phyloP scores from a whole-genome alignment of 2,113 vertebrate genomes.

The Hippoglossus stenolepis region DNA sequence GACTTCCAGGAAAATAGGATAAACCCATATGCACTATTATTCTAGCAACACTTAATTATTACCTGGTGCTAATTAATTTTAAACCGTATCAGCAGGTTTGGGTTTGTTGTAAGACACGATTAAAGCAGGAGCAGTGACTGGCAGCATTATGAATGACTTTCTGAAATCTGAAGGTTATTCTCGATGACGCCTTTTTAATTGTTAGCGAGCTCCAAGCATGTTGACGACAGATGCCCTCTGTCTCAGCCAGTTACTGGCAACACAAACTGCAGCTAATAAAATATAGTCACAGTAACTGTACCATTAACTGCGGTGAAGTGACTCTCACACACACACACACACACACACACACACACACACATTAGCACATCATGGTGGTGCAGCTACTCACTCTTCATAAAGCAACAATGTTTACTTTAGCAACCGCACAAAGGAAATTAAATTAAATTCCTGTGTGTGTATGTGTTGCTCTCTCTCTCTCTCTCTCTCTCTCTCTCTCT shows the following conservation, averaged over 20 bases:
- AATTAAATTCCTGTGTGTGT: conserved; percentile 47
- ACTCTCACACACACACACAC: conserved; percentile 38
- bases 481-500: not conserved
- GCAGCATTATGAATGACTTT: too few species aligned
- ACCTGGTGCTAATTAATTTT: too few species aligned
- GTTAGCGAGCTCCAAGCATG: conserved; percentile 39
- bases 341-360: conserved; percentile 24
- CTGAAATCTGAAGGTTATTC: not conserved
- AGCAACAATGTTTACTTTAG: conserved; percentile 77
- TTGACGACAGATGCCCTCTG: conserved; percentile 71
- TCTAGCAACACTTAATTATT: too few species aligned
- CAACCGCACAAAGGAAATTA: conserved; percentile 81
- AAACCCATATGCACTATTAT: too few species aligned
- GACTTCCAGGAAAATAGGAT: too few species aligned
- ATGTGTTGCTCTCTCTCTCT: not conserved
- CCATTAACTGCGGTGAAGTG: conserved; percentile 61
- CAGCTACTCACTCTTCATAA: conserved; percentile 62
- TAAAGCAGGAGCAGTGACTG: too few species aligned
- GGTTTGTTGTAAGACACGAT: too few species aligned
- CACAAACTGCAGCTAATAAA: conserved; percentile 52
- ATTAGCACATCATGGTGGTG: conserved; percentile 51
- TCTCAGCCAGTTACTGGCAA: conserved; percentile 63
- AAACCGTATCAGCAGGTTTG: too few species aligned
- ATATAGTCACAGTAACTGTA: conserved; percentile 51
- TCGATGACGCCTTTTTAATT: not conserved